A percentile compares a stretch with the other conserved stretches of the same genome.
Conservation (phyloP, 2,113 vertebrate genomes). For the Nyctibius bracteatus region DNA sequence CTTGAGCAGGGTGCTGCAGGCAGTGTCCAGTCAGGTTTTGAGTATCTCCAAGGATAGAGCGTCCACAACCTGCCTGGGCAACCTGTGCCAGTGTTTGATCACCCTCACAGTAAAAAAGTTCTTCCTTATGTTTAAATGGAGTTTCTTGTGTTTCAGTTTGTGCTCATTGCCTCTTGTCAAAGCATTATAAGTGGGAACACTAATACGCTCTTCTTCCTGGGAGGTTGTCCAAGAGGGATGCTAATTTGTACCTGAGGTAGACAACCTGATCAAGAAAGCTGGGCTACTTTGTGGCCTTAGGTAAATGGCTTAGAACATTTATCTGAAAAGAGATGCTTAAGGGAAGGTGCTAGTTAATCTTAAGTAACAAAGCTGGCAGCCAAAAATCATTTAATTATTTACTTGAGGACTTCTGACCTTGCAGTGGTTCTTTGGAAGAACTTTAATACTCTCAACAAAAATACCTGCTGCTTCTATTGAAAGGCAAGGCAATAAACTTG, state of each 20-base stretch:
- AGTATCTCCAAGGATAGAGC: background rate
- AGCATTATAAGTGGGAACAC: background rate
- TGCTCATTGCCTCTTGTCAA: background rate
- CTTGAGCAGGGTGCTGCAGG: background rate
- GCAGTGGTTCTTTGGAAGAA: background rate
- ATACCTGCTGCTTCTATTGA: background rate
- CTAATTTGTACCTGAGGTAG: background rate
- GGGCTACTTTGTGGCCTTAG: background rate
- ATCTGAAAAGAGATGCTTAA: background rate
- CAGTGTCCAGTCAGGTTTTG: background rate
- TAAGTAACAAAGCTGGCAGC: background rate
- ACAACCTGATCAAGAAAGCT: background rate
- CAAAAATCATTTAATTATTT: background rate
- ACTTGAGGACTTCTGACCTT: background rate
- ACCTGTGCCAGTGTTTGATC: background rate
- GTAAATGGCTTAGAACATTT: background rate
- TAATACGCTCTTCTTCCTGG: background rate
- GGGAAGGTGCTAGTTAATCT: background rate
- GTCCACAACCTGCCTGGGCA: background rate
- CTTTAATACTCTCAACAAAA: background rate
- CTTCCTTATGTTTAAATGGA: background rate
- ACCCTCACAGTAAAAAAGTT: background rate
- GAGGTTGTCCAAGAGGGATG: background rate
- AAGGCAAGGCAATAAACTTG: background rate
- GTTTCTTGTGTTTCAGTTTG: background rate